Evolutionary conservation across 2,888 invertebrate species (phyloP).

Genomic region (Yponomeuta sedellus): DNA sequence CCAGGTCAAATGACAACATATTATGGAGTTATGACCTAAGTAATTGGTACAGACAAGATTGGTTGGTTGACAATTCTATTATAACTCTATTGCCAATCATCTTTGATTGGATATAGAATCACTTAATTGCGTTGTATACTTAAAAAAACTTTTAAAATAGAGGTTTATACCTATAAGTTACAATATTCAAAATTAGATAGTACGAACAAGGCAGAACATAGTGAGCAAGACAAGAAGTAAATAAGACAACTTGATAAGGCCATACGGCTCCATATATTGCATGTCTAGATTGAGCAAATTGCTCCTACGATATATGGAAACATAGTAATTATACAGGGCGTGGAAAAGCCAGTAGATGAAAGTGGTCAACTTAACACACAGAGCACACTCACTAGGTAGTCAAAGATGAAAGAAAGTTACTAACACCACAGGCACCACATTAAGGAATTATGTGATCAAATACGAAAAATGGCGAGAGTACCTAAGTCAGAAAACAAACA

Average conservation of each 20-base stretch:
- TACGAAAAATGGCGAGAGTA: too few relatives aligned
- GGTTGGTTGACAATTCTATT: not conserved
- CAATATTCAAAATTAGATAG: too few relatives aligned
- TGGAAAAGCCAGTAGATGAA: not conserved
- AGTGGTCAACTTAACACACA: too few relatives aligned
- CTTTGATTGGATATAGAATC: too few relatives aligned
- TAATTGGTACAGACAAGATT: not conserved
- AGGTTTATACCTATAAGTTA: too few relatives aligned
- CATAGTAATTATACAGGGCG: not conserved
- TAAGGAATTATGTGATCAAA: too few relatives aligned
- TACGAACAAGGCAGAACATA: not conserved
- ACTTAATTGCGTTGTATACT: too few relatives aligned
- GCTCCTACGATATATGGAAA: not conserved
- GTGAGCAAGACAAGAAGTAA: not conserved
- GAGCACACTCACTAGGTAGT: too few relatives aligned
- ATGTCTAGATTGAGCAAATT: not conserved
- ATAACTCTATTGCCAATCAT: not conserved
- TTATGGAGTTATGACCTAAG: not conserved
- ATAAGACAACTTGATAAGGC: not conserved
- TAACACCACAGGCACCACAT: too few relatives aligned
- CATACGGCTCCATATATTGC: not conserved
- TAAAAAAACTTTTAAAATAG: too few relatives aligned
- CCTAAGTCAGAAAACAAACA: too few relatives aligned
- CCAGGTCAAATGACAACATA: not conserved
- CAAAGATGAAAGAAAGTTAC: too few relatives aligned